These are phyloP conservation scores for Spodoptera litura DNA, from an alignment of 1,140 invertebrate species.

Conservation along the genomic window DNA sequence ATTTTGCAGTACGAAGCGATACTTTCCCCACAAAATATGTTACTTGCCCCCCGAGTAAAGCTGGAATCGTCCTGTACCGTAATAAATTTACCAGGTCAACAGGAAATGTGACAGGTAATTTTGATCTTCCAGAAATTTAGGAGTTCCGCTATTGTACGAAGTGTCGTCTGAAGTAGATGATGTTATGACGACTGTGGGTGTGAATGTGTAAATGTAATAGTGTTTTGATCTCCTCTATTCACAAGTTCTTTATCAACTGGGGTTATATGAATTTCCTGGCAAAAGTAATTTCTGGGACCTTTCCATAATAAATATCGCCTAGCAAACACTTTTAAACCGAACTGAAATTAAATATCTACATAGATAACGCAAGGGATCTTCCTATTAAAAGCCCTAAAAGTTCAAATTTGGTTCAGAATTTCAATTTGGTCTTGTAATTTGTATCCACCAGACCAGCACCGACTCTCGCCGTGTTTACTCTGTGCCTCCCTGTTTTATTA, in stretches of 20 bases:
- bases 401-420: background rate
- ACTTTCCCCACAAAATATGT: constrained; percentile 31
- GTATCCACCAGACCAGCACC: background rate
- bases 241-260: background rate
- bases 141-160: constrained; percentile 4
- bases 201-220: constrained; percentile 16
- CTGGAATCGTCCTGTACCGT: constrained; percentile 33
- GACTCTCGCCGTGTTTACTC: constrained; percentile 7
- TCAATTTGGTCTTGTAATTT: constrained; percentile 4
- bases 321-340: too few relatives aligned
- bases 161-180: constrained; percentile 17
- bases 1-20: background rate
- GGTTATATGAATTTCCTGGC: background rate
- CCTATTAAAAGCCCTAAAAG: too few relatives aligned
- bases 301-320: background rate
- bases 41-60: background rate
- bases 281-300: background rate
- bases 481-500: constrained; percentile 9
- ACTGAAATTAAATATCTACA: too few relatives aligned
- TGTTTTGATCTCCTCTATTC: constrained; percentile 12
- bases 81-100: constrained; percentile 42
- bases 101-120: constrained; percentile 33
- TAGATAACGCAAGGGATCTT: too few relatives aligned
- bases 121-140: constrained; percentile 32
- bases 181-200: constrained; percentile 23